Percentiles rank a stretch among this genome's conserved stretches.
Conservation (phyloP, 2,797 vertebrate species). For the Chelonia mydas region DNA sequence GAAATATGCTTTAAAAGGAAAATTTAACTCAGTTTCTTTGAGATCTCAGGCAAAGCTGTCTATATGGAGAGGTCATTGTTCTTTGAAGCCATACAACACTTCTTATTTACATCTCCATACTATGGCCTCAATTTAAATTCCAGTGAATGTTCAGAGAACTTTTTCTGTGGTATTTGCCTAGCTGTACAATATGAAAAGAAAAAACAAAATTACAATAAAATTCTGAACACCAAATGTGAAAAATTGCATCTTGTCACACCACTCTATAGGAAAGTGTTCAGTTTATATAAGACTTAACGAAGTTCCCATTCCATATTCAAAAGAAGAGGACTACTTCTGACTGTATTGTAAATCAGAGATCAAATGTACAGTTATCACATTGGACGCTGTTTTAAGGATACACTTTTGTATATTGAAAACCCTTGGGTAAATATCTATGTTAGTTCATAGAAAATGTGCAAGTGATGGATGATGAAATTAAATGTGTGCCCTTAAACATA, state of each 20-base stretch:
- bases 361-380: background rate
- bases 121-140: background rate
- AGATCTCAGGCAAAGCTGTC: background rate
- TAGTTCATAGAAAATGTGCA: background rate
- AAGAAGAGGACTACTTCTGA: background rate
- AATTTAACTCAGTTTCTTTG: background rate
- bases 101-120: background rate
- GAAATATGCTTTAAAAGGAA: background rate
- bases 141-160: background rate
- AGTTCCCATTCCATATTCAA: background rate
- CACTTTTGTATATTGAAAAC: background rate
- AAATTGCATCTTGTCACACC: background rate
- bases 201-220: background rate
- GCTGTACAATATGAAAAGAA: background rate
- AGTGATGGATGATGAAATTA: background rate
- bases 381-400: background rate
- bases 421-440: rapidly evolving
- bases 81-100: background rate
- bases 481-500: background rate
- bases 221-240: background rate
- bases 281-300: background rate
- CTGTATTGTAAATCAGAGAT: background rate
- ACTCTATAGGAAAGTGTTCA: background rate
- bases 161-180: background rate
- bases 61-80: background rate